Evolutionary conservation across 2,797 vertebrate species (phyloP).

Genomic region (Cercopithecus hamlyni): DNA sequence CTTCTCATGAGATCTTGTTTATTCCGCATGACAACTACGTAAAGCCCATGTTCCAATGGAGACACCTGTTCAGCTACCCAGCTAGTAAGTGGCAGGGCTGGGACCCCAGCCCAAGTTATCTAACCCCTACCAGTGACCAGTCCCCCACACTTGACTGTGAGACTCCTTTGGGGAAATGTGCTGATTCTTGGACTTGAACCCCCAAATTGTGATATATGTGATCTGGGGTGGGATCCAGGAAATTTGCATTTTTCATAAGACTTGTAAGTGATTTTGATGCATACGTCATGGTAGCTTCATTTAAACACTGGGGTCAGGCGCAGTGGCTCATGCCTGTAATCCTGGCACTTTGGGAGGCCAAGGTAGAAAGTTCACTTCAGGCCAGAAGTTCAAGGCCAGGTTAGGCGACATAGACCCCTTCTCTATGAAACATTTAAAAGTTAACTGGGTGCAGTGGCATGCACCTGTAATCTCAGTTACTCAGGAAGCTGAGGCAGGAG

Average conservation of each 20-base stretch:
- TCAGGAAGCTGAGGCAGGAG: neutral
- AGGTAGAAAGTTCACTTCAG: neutral
- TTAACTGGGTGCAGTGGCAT: neutral
- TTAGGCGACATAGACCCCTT: neutral
- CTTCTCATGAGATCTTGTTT: neutral
- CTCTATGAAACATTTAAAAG: neutral
- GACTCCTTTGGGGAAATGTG: neutral
- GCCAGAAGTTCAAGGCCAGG: neutral
- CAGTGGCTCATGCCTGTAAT: neutral
- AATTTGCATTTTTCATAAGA: neutral
- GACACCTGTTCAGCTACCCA: neutral
- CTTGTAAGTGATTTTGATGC: neutral
- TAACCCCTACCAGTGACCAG: neutral
- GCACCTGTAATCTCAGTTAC: neutral
- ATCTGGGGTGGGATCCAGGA: neutral
- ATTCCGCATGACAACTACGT: fast-evolving
- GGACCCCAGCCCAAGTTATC: neutral
- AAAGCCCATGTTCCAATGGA: neutral
- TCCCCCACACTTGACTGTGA: fast-evolving
- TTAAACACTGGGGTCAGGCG: fast-evolving
- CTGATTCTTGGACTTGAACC: neutral
- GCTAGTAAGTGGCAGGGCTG: neutral
- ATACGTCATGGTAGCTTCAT: fast-evolving
- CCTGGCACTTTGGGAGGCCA: neutral
- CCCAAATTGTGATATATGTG: neutral